Percentiles rank a stretch among this genome's conserved stretches.
These are phyloP conservation scores for Pygmarrhopalites habei DNA, from an alignment of 1,140 invertebrate genomes.

Conservation along the genomic window DNA sequence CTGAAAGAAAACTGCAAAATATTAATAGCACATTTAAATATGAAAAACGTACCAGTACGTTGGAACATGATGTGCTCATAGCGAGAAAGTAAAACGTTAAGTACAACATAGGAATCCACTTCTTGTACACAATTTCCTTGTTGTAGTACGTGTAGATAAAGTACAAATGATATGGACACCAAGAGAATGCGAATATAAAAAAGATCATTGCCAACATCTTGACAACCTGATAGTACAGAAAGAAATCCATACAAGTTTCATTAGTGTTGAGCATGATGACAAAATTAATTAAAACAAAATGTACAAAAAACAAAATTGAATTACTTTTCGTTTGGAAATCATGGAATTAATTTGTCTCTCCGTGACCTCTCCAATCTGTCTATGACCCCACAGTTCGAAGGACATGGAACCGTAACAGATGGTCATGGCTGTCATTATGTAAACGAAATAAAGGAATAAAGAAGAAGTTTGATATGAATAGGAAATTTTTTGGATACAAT, in stretches of 20 bases:
- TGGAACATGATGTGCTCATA: constrained; percentile 87
- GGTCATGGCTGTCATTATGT: constrained; percentile 77
- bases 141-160: constrained; percentile 77
- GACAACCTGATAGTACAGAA: too few species aligned
- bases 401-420: constrained; percentile 79
- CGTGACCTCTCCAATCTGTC: constrained; percentile 81
- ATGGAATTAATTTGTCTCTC: constrained; percentile 75
- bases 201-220: too few species aligned
- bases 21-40: too few species aligned
- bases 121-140: constrained; percentile 58
- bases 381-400: constrained; percentile 59
- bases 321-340: constrained; percentile 79
- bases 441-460: too few species aligned
- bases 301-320: neutral
- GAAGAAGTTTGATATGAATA: too few species aligned
- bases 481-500: too few species aligned
- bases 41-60: too few species aligned
- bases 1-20: too few species aligned
- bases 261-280: too few species aligned
- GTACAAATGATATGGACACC: constrained; percentile 70
- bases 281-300: too few species aligned
- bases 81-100: constrained; percentile 83
- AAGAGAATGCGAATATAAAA: too few species aligned
- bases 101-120: constrained; percentile 70
- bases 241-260: too few species aligned